A percentile compares a stretch with the other conserved stretches of the same genome.
phyloP scores from a whole-genome alignment of 2,113 vertebrate genomes.

The Danionella cerebrum region DNA sequence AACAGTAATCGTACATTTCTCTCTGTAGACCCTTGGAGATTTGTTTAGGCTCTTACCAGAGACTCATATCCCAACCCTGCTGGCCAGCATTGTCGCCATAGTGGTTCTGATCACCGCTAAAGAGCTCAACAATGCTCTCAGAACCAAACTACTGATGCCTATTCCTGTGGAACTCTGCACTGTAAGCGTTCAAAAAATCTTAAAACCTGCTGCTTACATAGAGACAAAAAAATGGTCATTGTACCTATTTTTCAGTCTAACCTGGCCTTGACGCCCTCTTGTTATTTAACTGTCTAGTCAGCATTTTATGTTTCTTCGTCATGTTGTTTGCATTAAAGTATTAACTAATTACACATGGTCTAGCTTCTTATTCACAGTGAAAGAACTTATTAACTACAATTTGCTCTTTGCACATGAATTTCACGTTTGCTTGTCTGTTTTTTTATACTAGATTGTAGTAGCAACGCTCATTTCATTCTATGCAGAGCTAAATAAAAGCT shows the following conservation, averaged over 20 bases:
- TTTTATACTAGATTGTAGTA: conserved; percentile 70
- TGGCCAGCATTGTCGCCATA: conserved; percentile 73
- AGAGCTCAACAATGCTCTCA: conserved; percentile 72
- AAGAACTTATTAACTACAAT: neutral
- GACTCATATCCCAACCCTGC: conserved; percentile 72
- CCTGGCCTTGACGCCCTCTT: neutral
- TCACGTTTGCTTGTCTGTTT: conserved; percentile 17
- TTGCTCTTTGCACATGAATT: neutral
- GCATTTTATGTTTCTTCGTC: neutral
- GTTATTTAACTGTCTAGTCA: neutral
- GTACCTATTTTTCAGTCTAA: neutral
- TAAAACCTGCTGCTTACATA: too few relatives aligned
- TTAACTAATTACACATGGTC: neutral
- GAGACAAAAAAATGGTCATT: too few relatives aligned
- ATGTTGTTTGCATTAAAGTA: neutral
- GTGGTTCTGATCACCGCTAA: conserved; percentile 74
- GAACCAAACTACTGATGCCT: conserved; percentile 70
- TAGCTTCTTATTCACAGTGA: conserved; percentile 7
- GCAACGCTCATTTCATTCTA: conserved; percentile 79
- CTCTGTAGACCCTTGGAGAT: conserved; percentile 72
- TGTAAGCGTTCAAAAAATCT: conserved; percentile 59
- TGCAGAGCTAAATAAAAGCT: conserved; percentile 56
- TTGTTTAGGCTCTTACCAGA: conserved; percentile 70
- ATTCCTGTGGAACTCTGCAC: conserved; percentile 86
- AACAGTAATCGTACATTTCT: neutral